Evolutionary conservation across 2,888 invertebrate genomes (phyloP).

Genomic region (Drosophila kuntzei): DNA sequence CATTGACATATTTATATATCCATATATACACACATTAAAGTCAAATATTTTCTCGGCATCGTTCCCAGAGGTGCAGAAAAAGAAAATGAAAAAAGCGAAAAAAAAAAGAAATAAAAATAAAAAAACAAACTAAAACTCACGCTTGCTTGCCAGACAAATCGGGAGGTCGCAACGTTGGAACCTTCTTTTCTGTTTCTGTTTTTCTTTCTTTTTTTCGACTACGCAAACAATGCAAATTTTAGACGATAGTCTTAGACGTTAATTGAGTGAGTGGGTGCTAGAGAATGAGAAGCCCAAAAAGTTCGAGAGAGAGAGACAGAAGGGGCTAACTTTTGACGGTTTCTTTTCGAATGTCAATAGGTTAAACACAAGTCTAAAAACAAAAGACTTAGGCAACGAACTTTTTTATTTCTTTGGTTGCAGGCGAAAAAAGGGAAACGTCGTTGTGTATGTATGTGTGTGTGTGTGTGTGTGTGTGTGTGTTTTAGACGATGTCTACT

Average conservation of each 20-base stretch:
- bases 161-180: constrained; percentile 54
- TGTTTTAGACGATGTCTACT: constrained; percentile 13
- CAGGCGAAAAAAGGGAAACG: constrained; percentile 15
- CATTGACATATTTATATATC: constrained; percentile 68
- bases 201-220: constrained; percentile 26
- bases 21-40: constrained; percentile 65
- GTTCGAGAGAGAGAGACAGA: constrained; percentile 13
- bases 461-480: neutral
- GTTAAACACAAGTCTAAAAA: constrained; percentile 68
- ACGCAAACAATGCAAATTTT: constrained; percentile 64
- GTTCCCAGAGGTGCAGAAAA: constrained; percentile 57
- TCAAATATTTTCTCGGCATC: constrained; percentile 71
- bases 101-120: constrained; percentile 3
- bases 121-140: constrained; percentile 46
- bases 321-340: constrained; percentile 21
- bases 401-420: constrained; percentile 29
- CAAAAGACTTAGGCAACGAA: constrained; percentile 80
- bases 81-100: constrained; percentile 10
- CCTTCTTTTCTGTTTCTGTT: constrained; percentile 40
- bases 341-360: constrained; percentile 66
- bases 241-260: constrained; percentile 33
- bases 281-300: neutral
- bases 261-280: constrained; percentile 52
- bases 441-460: neutral
- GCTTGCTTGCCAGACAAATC: constrained; percentile 62